These are phyloP conservation scores for Dysidea cf. avara DNA, from an alignment of 37 sponge, comb jelly and placozoan genomes.

Conservation along the genomic window DNA sequence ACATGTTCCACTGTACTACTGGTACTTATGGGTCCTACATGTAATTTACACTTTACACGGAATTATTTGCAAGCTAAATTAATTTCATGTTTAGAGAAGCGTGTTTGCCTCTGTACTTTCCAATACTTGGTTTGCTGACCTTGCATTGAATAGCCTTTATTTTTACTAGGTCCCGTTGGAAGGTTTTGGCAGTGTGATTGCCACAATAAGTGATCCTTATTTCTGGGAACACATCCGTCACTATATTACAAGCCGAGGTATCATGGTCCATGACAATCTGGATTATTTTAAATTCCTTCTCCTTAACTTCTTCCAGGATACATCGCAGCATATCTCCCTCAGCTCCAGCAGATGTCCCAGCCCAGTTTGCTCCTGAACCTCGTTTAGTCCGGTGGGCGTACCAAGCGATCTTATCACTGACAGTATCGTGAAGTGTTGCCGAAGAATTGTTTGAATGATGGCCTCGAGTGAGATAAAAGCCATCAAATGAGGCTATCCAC, in stretches of 20 bases:
- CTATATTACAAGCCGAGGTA: slow-evolving; percentile 11
- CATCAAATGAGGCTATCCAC: too few species aligned
- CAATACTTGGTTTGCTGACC: neutral
- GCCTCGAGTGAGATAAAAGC: too few species aligned
- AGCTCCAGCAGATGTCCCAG: slow-evolving; percentile 18
- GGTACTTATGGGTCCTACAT: too few species aligned
- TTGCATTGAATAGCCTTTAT: slow-evolving; percentile 10
- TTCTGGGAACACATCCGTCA: slow-evolving; percentile 8
- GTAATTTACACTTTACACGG: too few species aligned
- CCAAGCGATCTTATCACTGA: neutral
- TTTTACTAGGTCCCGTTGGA: slow-evolving; percentile 23
- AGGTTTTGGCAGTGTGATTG: slow-evolving; percentile 26
- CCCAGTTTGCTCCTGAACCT: neutral
- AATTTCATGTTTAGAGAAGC: too few species aligned
- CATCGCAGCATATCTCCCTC: slow-evolving; percentile 32
- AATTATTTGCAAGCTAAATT: too few species aligned
- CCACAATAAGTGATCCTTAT: slow-evolving; percentile 18
- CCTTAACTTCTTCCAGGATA: slow-evolving; percentile 22
- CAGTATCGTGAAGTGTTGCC: slow-evolving; percentile 1
- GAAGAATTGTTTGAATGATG: slow-evolving; percentile 4
- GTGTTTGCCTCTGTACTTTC: too few species aligned
- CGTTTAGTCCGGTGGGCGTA: neutral
- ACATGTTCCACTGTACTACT: too few species aligned
- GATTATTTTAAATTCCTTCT: slow-evolving; percentile 12
- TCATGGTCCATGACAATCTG: slow-evolving; percentile 31